Conservation (phyloP, 2,888 invertebrate genomes). For the Spilosoma lubricipeda region DNA sequence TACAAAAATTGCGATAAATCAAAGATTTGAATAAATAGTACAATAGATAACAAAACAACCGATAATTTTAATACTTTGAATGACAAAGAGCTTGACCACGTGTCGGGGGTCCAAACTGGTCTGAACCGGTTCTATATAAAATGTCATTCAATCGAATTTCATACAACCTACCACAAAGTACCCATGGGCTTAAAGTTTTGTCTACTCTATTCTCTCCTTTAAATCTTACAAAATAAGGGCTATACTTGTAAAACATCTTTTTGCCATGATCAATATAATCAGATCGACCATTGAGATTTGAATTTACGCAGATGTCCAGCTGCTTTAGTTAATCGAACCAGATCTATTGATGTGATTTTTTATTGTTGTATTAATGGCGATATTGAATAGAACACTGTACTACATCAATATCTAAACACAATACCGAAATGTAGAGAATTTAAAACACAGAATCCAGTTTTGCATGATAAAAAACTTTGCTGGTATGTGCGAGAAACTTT, state of each 20-base stretch:
- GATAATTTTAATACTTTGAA: slow-evolving; percentile 79
- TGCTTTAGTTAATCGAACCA: slow-evolving; percentile 65
- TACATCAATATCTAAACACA: slow-evolving; percentile 46
- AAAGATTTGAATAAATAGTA: slow-evolving; percentile 52
- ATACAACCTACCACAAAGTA: slow-evolving; percentile 58
- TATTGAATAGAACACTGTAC: slow-evolving; percentile 39
- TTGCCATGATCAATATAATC: slow-evolving; percentile 46
- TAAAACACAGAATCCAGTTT: slow-evolving; percentile 18
- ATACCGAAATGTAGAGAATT: slow-evolving; percentile 9
- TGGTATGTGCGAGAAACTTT: neutral
- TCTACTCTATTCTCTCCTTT: slow-evolving; percentile 43
- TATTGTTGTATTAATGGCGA: slow-evolving; percentile 57
- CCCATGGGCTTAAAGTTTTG: slow-evolving; percentile 21
- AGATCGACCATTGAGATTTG: slow-evolving; percentile 60
- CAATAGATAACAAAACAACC: slow-evolving; percentile 69
- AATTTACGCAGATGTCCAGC: slow-evolving; percentile 72
- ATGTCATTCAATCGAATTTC: slow-evolving; percentile 80
- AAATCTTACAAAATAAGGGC: slow-evolving; percentile 28
- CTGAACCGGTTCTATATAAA: slow-evolving; percentile 79
- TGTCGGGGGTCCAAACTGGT: slow-evolving; percentile 80
- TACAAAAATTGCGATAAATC: slow-evolving; percentile 52
- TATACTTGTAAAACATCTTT: slow-evolving; percentile 23
- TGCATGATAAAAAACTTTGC: slow-evolving; percentile 15
- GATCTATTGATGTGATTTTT: slow-evolving; percentile 72
- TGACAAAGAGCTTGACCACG: slow-evolving; percentile 82